Evolutionary conservation across 2,797 vertebrate species (phyloP), one percentile per base, ranked within the genome.

Genomic region (Intellagama lesueurii): DNA sequence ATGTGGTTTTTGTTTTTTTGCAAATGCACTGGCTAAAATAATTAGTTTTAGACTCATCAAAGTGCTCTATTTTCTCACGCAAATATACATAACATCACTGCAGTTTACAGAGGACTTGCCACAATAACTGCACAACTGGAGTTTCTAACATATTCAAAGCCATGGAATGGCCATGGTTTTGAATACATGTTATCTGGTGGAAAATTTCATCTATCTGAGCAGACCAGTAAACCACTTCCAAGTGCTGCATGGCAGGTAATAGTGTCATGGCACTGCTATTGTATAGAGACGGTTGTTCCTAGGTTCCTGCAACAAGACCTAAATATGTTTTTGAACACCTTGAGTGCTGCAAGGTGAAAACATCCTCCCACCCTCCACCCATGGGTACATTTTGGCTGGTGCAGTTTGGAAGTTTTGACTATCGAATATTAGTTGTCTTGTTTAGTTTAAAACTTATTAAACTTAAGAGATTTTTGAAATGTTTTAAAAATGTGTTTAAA

Each of bases 21-120:
- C 70, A 35, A 79, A 32, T 70, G 9, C 26, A 5, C 73, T 83
- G 26, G 49, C 32, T 75, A 44, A 92, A 91, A 35, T 16, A 91
- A 11, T 91, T 81, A 78, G 76, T 52, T 66, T 8, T 7, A 8
- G 88, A 49, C 85, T 86, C 40, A 82, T 77, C 32, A 5, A 1
- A 69, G 14, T 9, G 35, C 30, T 64, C 47, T 73, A 69, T 66
- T 76, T 30, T 81, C 44, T 40, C 69, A 69, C 26, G 47, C 44
- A 69, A 83, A 6, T 32, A 56, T 7, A 70, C 5, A 60, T 26
- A 60, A 77, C 44, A 77, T 82, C 77, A 35, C 22, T 79, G 5
- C n/a, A 83, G 30, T 88, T 86, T 83, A 91, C 70, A 93, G 30
- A 22, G 44, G 1, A 0, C 0, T 85, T 75, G 73, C 0, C 0